Conservation (phyloP, 2,113 vertebrate species). For the Ameiurus melas region DNA sequence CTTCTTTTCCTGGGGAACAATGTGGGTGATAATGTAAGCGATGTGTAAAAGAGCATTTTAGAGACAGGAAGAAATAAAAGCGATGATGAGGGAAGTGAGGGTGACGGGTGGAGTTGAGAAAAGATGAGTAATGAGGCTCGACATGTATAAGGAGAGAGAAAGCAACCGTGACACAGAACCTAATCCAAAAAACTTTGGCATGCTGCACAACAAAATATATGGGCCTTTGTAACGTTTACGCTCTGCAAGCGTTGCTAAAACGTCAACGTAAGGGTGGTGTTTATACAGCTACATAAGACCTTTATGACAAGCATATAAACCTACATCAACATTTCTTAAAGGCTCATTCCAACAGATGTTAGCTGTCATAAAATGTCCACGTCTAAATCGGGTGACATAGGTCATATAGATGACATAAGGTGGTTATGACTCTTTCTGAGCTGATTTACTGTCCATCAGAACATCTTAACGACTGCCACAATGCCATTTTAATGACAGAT, state of each 20-base stretch:
- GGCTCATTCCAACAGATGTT: not conserved
- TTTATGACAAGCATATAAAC: not conserved
- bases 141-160: slow-evolving; percentile 18
- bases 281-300: not conserved
- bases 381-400: no score
- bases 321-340: not conserved
- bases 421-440: not conserved
- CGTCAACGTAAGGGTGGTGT: not conserved
- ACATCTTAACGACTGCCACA: not conserved
- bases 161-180: not conserved
- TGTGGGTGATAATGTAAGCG: slow-evolving; percentile 31
- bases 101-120: slow-evolving; percentile 55
- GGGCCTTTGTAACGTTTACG: not conserved
- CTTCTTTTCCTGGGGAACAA: slow-evolving; percentile 27
- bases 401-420: not conserved
- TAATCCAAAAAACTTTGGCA: not conserved
- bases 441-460: not conserved
- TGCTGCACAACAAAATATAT: not conserved
- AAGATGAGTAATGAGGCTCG: slow-evolving; percentile 49
- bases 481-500: not conserved
- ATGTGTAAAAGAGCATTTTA: slow-evolving; percentile 45
- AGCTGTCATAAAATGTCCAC: not conserved
- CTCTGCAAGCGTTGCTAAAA: not conserved
- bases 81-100: slow-evolving; percentile 59
- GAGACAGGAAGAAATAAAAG: slow-evolving; percentile 35